Evolutionary conservation across 2,888 invertebrate genomes (phyloP).

Genomic region (Stenichneumon culpator): DNA sequence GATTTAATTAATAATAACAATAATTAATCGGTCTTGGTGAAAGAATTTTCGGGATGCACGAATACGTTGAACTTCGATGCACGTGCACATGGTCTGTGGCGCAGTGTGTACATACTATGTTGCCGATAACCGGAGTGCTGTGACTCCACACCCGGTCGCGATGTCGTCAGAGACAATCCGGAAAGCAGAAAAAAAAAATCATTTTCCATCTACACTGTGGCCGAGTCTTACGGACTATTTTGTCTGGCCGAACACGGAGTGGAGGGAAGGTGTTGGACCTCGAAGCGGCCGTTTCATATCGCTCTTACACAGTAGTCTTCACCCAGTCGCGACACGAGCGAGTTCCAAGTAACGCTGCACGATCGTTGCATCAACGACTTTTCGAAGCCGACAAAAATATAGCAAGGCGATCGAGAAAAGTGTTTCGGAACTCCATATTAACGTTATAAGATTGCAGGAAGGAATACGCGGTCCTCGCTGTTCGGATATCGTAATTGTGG

Average conservation of each 20-base stretch:
- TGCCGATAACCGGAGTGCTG: slow-evolving; percentile 10
- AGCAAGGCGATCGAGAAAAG: not conserved
- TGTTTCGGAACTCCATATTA: slow-evolving; percentile 19
- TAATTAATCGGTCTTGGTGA: not conserved
- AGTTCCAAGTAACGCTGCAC: slow-evolving; percentile 55
- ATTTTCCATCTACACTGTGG: slow-evolving; percentile 13
- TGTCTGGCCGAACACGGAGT: slow-evolving; percentile 39
- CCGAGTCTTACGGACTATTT: slow-evolving; percentile 26
- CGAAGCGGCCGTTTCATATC: slow-evolving; percentile 24
- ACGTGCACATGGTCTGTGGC: not conserved
- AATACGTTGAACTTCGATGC: not conserved
- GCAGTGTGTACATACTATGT: not conserved
- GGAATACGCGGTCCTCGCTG: not conserved
- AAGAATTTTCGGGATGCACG: not conserved
- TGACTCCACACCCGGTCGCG: slow-evolving; percentile 36
- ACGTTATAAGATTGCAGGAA: not conserved
- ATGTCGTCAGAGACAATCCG: slow-evolving; percentile 54
- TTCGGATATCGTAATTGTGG: not conserved
- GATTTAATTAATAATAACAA: too few relatives aligned
- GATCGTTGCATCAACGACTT: slow-evolving; percentile 33
- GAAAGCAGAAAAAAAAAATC: slow-evolving; percentile 4
- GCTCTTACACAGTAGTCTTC: slow-evolving; percentile 40
- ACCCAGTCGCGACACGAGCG: slow-evolving; percentile 52
- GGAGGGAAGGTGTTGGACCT: slow-evolving; percentile 55
- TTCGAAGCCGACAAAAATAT: not conserved